These are phyloP conservation scores for Setipinna tenuifilis DNA, from an alignment of 2,797 vertebrate genomes.

Conservation along the genomic window DNA sequence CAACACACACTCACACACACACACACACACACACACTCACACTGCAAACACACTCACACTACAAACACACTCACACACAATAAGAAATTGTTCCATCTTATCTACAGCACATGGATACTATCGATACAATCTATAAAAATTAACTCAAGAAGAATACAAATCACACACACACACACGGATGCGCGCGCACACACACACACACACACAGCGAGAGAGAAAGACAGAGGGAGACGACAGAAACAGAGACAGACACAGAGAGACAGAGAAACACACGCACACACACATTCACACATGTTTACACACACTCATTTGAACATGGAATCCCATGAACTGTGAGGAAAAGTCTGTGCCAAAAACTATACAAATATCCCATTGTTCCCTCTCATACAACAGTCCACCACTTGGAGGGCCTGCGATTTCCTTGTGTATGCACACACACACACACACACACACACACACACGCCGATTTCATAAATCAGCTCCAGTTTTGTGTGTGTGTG, in stretches of 20 bases:
- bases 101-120: not conserved
- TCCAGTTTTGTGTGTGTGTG: constrained; percentile 12
- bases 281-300: constrained; percentile 26
- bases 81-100: not conserved
- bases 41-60: constrained; percentile 16
- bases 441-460: constrained; percentile 23
- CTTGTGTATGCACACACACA: constrained; percentile 19
- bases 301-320: constrained; percentile 24
- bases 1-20: not conserved
- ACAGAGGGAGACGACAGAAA: too few relatives aligned
- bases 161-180: constrained; percentile 23
- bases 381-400: constrained; percentile 43
- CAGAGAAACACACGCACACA: not conserved
- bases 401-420: constrained; percentile 5
- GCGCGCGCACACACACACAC: not conserved
- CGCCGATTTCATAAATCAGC: not conserved
- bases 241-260: not conserved
- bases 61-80: constrained; percentile 21
- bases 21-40: constrained; percentile 2
- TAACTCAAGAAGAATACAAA: constrained; percentile 22
- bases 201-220: too few relatives aligned
- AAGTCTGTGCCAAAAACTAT: constrained; percentile 56
- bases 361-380: constrained; percentile 77
- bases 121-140: constrained; percentile 23
- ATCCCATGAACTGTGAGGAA: constrained; percentile 59